Percentiles rank a stretch among this genome's conserved stretches.
Conservation (phyloP, 2,888 invertebrate species). For the Mesodorylaimus sp. region DNA sequence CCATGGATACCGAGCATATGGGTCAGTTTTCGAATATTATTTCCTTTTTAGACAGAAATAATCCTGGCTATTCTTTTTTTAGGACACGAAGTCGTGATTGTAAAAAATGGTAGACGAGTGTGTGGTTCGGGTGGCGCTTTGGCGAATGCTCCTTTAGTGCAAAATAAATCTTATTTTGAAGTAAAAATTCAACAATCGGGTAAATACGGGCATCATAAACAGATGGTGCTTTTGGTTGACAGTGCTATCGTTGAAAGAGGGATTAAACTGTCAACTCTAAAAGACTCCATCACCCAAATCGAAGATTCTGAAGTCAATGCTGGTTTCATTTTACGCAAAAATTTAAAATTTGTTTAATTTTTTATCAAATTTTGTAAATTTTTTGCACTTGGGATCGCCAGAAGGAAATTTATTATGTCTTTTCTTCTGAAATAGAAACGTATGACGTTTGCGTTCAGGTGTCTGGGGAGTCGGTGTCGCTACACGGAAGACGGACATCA, state of each 20-base stretch:
- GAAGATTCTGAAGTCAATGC: too few relatives aligned
- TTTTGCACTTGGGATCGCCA: too few relatives aligned
- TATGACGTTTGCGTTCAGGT: too few relatives aligned
- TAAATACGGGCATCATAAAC: conserved; percentile 15
- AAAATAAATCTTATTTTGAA: conserved; percentile 95
- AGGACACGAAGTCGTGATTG: conserved; percentile 88
- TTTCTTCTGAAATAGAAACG: too few relatives aligned
- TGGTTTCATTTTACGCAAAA: too few relatives aligned
- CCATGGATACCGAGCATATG: conserved; percentile 20
- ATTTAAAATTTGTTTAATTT: too few relatives aligned
- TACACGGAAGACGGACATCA: conserved; percentile 64
- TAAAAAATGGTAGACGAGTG: conserved; percentile 73
- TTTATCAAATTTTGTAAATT: too few relatives aligned
- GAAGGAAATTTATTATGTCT: too few relatives aligned
- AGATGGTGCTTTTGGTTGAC: too few relatives aligned
- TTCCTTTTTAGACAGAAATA: background rate
- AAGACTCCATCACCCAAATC: too few relatives aligned
- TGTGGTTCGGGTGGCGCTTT: conserved; percentile 89
- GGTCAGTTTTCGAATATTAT: conserved; percentile 15
- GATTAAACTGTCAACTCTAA: too few relatives aligned
- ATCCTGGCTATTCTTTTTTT: background rate
- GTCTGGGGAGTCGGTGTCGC: conserved; percentile 88
- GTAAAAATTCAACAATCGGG: conserved; percentile 90
- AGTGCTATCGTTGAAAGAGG: too few relatives aligned
- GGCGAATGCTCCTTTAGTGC: conserved; percentile 77